phyloP scores from a whole-genome alignment of 2,797 vertebrate genomes.

The Gymnoscopelus braueri region DNA sequence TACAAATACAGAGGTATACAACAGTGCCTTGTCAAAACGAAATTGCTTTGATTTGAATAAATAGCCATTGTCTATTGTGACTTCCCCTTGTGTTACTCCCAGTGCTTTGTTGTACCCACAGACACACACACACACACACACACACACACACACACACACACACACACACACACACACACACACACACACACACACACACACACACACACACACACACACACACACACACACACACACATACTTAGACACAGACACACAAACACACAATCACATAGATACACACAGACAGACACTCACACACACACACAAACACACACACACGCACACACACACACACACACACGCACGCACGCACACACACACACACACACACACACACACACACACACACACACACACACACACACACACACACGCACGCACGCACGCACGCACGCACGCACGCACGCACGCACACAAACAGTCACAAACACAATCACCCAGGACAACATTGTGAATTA shows the following conservation, averaged over 20 bases:
- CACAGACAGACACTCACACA: too few species aligned
- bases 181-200: conserved; percentile 34
- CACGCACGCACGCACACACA: conserved; percentile 34
- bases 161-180: conserved; percentile 14
- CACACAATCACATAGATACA: conserved; percentile 41
- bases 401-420: background rate
- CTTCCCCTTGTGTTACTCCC: conserved; percentile 14
- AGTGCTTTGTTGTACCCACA: conserved; percentile 26
- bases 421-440: background rate
- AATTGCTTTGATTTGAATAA: conserved; percentile 22
- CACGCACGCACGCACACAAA: conserved; percentile 20
- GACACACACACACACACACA: conserved; percentile 6
- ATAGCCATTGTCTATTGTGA: conserved; percentile 18
- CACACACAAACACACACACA: conserved; percentile 26
- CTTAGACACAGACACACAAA: conserved; percentile 2
- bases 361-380: conserved; percentile 28
- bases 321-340: conserved; percentile 31
- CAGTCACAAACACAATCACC: conserved; percentile 34
- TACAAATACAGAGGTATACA: background rate
- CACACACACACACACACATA: too few species aligned
- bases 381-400: too few species aligned
- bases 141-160: conserved; percentile 13
- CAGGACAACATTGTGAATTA: conserved; percentile 64
- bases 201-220: background rate
- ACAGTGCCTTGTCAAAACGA: background rate